Conservation (phyloP, 1,140 invertebrate species). For the Heliconius hermathena region DNA sequence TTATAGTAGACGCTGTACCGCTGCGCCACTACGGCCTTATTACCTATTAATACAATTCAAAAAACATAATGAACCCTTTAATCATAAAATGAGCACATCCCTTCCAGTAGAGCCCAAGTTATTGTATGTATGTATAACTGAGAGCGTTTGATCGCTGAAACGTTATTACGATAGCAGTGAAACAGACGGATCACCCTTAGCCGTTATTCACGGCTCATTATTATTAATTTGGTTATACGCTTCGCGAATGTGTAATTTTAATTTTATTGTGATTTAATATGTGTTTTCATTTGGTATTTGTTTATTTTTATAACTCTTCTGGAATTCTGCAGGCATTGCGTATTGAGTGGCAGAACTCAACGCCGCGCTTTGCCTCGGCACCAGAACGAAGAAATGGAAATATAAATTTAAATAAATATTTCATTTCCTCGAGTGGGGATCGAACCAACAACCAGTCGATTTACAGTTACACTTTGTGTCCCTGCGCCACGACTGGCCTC, state of each 20-base stretch:
- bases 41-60: background rate
- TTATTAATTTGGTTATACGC: conserved; percentile 28
- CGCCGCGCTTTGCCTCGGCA: no score
- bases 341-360: no score
- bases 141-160: conserved; percentile 29
- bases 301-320: no score
- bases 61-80: background rate
- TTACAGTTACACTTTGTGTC: no score
- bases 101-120: background rate
- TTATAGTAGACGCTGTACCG: no score
- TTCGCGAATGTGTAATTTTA: background rate
- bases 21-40: no score
- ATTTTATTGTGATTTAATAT: conserved; percentile 4
- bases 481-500: no score
- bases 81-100: background rate
- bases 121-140: background rate
- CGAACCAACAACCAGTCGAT: no score
- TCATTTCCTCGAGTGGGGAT: no score
- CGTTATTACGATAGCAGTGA: conserved; percentile 22
- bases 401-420: no score
- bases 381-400: no score
- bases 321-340: no score
- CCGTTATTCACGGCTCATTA: conserved; percentile 29
- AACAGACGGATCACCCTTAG: conserved; percentile 28
- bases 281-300: background rate